Evolutionary conservation across 2,113 vertebrate species (phyloP).

Genomic region (Azemiops feae): DNA sequence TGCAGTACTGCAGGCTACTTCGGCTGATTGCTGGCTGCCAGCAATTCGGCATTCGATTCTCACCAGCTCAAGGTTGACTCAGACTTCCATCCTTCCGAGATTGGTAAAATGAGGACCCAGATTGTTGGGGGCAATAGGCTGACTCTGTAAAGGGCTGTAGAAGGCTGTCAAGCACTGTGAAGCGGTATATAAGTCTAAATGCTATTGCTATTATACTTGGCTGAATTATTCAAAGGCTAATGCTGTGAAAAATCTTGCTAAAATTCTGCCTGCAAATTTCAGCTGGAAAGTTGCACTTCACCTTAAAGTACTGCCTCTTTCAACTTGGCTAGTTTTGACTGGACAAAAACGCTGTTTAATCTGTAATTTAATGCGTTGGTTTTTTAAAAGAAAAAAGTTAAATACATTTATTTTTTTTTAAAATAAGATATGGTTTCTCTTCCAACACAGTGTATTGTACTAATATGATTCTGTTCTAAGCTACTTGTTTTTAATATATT

Average conservation of each 20-base stretch:
- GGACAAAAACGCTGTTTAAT: background rate
- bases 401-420: background rate
- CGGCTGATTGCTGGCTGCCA: too few species aligned
- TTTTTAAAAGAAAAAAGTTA: background rate
- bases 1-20: too few species aligned
- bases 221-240: background rate
- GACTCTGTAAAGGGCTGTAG: too few species aligned
- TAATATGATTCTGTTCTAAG: background rate
- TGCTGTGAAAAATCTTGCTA: background rate
- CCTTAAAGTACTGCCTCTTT: background rate
- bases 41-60: too few species aligned
- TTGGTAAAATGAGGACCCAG: too few species aligned
- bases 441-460: background rate
- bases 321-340: background rate
- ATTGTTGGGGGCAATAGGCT: too few species aligned
- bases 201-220: too few species aligned
- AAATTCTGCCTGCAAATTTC: background rate
- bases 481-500: constrained; percentile 32
- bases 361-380: background rate
- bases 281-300: background rate
- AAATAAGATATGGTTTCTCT: background rate
- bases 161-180: too few species aligned
- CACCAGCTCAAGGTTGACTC: too few species aligned
- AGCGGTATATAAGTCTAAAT: too few species aligned
- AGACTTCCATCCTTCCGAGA: too few species aligned